Base-by-base conservation (phyloP, 1,140 invertebrate species). In the Bicyclus anynana region DNA sequence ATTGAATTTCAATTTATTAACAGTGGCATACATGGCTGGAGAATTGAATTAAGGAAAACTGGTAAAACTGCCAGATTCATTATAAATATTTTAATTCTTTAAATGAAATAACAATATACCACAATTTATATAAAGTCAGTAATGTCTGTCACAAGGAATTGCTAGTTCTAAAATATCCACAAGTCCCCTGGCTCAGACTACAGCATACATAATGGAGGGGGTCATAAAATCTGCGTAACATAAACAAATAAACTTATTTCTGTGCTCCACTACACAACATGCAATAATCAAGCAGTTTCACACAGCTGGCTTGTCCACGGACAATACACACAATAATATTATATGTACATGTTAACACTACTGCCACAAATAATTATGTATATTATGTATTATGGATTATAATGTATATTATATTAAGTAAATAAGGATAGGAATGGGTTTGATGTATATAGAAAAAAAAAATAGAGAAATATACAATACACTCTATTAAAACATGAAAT, bases 401-500 rank as follows among this genome's bases (percentile, higher is more conserved):
- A 68, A 79, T 62, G 69, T 74, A 84, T 82, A 81, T 69, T 77
- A 82, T 77, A 59, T 63, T 75, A 77, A 74, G 66, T 84, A 84
- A 76, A 84, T 80, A 84, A 78, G 84, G 80, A 84, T 62, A 78
- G 80, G 83, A 75, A 50, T 55, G 67, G 75, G 72, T 67, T 68
- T 63, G 72, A 49, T 57, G 70, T 78, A 84, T 80, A 85, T 84
- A 88, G 72, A 85, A 79, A 88, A 85, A 78, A 79, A 88, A 85
- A 78, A 87, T 82, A 85, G 78, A 80, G 74, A 80, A 86, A 87
- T 87, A 88, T 88, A 87, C 83, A 80, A 84, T 87, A 87, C 80
- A 86, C 73, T 76, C 77, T 88, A 87, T 86, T 85, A 84, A 86
- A 86, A 82, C 84, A 88, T 85, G 81, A 86, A 88, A 80, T 89